phyloP scores from a whole-genome alignment of 2,113 vertebrate genomes.

The Dipodomys spectabilis region DNA sequence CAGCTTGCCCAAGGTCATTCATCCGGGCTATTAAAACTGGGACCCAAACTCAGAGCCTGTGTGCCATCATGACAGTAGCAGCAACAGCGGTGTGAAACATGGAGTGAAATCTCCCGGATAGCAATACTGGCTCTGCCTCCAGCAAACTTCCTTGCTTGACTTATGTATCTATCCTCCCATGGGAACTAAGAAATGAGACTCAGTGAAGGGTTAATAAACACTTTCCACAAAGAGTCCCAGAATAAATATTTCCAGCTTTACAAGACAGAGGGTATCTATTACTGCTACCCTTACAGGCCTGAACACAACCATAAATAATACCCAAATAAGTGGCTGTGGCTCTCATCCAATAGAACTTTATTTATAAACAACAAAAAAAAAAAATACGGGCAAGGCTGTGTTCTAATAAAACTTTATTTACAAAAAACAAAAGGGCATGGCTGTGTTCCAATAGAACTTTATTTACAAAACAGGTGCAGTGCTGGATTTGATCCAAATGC shows the following conservation, averaged over 20 bases:
- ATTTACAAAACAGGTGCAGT: slow-evolving; percentile 10
- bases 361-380: slow-evolving; percentile 32
- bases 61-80: not conserved
- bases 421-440: not conserved
- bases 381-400: not conserved
- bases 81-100: not conserved
- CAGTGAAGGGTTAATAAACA: not conserved
- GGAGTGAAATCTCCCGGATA: not conserved
- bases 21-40: not conserved
- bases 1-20: not conserved
- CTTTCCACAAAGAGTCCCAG: not conserved
- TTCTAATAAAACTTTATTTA: slow-evolving; percentile 60
- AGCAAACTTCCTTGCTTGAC: not conserved
- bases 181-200: slow-evolving; percentile 21
- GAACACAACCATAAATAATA: not conserved
- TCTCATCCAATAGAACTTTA: slow-evolving; percentile 60
- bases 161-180: not conserved
- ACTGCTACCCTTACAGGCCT: not conserved
- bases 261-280: not conserved
- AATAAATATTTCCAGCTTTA: not conserved
- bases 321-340: not conserved
- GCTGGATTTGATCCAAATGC: not conserved
- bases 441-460: slow-evolving; percentile 57
- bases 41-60: not conserved
- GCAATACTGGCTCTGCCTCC: not conserved